Conservation (phyloP, 1,140 invertebrate species). For the Melanaphis sacchari region DNA sequence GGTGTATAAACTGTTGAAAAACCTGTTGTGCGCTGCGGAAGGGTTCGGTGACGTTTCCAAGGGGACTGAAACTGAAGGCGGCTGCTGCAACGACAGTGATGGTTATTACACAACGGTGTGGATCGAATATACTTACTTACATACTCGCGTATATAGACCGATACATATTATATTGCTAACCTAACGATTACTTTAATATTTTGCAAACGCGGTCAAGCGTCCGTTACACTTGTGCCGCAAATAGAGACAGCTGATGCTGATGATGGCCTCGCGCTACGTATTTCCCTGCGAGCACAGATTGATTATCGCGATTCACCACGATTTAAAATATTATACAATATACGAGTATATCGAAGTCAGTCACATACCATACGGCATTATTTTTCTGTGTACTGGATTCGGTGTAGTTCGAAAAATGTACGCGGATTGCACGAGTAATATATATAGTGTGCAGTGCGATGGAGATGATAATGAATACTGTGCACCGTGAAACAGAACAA, state of each 20-base stretch:
- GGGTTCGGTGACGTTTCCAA: not conserved
- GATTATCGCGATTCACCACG: not conserved
- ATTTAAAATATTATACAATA: not conserved
- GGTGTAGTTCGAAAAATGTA: not conserved
- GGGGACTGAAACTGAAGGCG: not conserved
- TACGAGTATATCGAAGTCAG: not conserved
- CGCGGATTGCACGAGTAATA: not conserved
- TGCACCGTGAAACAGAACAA: not conserved
- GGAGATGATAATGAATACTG: not conserved
- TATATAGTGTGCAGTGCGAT: not conserved
- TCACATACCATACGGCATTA: not conserved
- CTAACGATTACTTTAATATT: not conserved
- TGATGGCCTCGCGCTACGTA: not conserved
- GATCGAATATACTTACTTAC: not conserved
- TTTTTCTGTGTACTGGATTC: not conserved
- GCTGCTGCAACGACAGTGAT: not conserved
- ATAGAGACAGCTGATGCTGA: not conserved
- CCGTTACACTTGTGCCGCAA: not conserved
- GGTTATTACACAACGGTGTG: not conserved
- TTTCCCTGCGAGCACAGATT: not conserved
- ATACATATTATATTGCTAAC: not conserved
- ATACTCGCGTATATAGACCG: not conserved
- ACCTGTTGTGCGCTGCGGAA: not conserved
- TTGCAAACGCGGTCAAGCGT: slow-evolving; percentile 28
- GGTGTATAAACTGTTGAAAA: not conserved